Evolutionary conservation across 1,140 invertebrate species (phyloP), one percentile per base, ranked within the genome.

Genomic region (Bicyclus anynana): DNA sequence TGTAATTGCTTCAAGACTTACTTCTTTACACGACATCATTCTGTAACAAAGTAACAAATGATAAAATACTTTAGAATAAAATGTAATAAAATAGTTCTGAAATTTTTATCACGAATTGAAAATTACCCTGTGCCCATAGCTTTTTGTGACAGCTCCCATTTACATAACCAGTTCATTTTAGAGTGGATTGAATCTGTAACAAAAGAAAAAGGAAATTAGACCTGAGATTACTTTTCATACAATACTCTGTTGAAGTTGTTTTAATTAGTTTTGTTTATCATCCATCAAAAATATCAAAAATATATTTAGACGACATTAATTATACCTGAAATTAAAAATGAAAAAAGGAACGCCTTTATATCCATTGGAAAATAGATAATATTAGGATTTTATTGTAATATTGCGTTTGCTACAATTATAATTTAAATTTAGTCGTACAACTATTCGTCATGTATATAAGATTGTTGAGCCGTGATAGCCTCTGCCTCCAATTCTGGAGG

Each of bases 41-140:
- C 76, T 82, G 79, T 38, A 81, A 80, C 67, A 68, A 74, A 57
- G 42, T 63, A 60, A 70, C n/a, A n/a, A n/a, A n/a, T n/a, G n/a
- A 70, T 65, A 65, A 46, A 60, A 59, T 65, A 27, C 56, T 49
- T 67, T 69, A 38, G 47, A 55, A 33, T 33, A 49, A 33, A 49
- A 49, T 23, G 23, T 23, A 47, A 2, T 13, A 47, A 9, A 49
- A 27, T 51, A 16, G 18, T 17, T 50, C 12, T n/a, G 42, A 6
- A 50, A 13, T 0, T 59, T 48, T 38, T 13, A 5, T 10, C 26
- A 29, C 13, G 21, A 53, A 44, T 23, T 62, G 40, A 62, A 61
- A 66, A 65, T 69, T 73, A 80, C 74, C 71, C 52, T 51, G 52
- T 63, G 42, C 55, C 65, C 27, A 60, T 70, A 64, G 67, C 68